Base-by-base conservation (phyloP, 2,113 vertebrate species). In the Nothocercus nigrocapillus region DNA sequence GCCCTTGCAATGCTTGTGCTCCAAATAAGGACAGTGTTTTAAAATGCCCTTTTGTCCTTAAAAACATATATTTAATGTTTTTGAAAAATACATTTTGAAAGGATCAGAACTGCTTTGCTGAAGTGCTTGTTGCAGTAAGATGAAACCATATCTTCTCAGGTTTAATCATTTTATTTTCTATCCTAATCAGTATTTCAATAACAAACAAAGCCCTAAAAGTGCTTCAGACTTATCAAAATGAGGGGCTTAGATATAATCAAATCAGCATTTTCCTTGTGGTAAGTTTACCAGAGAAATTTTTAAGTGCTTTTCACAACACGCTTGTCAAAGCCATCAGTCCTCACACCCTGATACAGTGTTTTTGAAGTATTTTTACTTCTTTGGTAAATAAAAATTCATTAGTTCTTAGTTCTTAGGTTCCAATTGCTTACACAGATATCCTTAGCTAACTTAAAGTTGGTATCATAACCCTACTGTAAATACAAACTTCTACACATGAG, bases 391-490 rank as follows among this genome's bases (percentile, higher is more conserved):
- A 95, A 96, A 97, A 98, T 97, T 96, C 95, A 96, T 97, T 97
- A 97, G 86, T 97, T 97, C 95, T 93, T 86, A 90, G 86, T 93
- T 96, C 89, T 94, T 94, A 0, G 95, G 95, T 98, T 98, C 95
- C 90, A 94, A 66, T 85, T 97, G 94, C 96, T 97, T 98, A 92
- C 94, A 80, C 88, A 97, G 94, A 95, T 93, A 97, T 34, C 80
- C 96, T 97, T 97, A 94, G 96, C 96, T 98, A 96, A 96, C 95
- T 96, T 97, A 86, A 97, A 98, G 96, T 97, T 95, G 96, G 94
- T 95, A 96, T 97, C 93, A 95, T 97, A 98, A 97, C 90, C 79
- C 94, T 96, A 96, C 74, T 97, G 96, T 98, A 98, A 98, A 98
- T 92, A 98, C 94, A 97, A 98, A 98, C 94, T 97, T 96, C 95